phyloP scores from a whole-genome alignment of 2,888 invertebrate genomes.

The Chymomyza caudatula region DNA sequence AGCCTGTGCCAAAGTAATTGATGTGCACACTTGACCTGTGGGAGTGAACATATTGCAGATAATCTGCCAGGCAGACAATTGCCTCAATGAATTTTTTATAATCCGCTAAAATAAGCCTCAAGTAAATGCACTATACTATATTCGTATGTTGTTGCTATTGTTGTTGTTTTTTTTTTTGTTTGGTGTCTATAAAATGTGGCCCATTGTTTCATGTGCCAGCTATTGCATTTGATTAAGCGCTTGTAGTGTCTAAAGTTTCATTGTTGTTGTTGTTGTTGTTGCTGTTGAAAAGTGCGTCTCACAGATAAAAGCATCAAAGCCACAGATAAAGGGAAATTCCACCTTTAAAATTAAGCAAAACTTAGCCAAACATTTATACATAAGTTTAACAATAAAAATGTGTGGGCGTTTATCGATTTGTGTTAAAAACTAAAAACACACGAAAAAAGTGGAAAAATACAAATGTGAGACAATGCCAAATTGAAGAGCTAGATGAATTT shows the following conservation, averaged over 20 bases:
- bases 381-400: not conserved
- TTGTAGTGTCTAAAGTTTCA: constrained; percentile 53
- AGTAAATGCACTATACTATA: constrained; percentile 40
- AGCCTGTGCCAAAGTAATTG: constrained; percentile 77
- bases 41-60: constrained; percentile 76
- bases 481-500: not conserved
- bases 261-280: constrained; percentile 5
- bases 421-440: constrained; percentile 27
- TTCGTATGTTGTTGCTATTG: too few relatives aligned
- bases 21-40: constrained; percentile 76
- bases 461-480: too few relatives aligned
- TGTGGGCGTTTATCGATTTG: constrained; percentile 49
- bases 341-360: constrained; percentile 1
- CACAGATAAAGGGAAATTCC: constrained; percentile 31
- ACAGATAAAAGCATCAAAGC: constrained; percentile 32
- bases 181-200: constrained; percentile 59
- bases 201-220: constrained; percentile 51
- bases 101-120: constrained; percentile 45
- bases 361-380: not conserved
- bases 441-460: not conserved
- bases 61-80: constrained; percentile 75
- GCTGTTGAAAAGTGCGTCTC: constrained; percentile 6
- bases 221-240: constrained; percentile 56
- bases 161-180: too few relatives aligned
- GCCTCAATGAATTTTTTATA: constrained; percentile 69